Percentiles rank a stretch among this genome's conserved stretches.
These are phyloP conservation scores for Conger conger DNA, from an alignment of 2,113 vertebrate genomes.

Conservation along the genomic window DNA sequence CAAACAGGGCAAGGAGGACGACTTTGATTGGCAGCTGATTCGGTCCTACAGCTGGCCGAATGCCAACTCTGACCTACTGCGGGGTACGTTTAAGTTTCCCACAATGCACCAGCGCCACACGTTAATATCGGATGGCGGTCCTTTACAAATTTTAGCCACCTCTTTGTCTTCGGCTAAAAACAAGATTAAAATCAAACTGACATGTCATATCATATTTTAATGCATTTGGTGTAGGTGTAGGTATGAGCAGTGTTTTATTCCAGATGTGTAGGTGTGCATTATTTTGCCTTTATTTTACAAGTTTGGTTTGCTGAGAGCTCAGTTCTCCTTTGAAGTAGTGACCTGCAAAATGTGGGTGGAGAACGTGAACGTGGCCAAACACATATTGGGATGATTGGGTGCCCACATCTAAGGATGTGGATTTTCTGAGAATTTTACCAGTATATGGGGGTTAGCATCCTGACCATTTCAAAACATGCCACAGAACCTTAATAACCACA, in stretches of 20 bases:
- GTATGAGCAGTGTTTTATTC: not conserved
- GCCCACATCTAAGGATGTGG: not conserved
- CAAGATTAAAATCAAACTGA: not conserved
- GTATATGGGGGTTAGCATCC: not conserved
- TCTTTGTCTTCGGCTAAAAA: not conserved
- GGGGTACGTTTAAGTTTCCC: slow-evolving; percentile 69
- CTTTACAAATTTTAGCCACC: not conserved
- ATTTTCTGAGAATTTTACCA: not conserved
- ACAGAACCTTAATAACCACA: no score
- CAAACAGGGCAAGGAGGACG: slow-evolving; percentile 85
- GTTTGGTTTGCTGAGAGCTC: not conserved
- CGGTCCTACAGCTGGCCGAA: slow-evolving; percentile 76
- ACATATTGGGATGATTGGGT: not conserved
- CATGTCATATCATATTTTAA: not conserved
- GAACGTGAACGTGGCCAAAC: not conserved
- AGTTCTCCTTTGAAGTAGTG: not conserved
- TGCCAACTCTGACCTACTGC: slow-evolving; percentile 78
- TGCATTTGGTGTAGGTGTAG: not conserved
- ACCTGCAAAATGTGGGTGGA: not conserved
- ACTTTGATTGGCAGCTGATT: slow-evolving; percentile 91
- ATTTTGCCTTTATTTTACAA: not conserved
- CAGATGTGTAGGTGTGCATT: not conserved
- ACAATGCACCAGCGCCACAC: slow-evolving; percentile 1
- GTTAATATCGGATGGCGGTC: not conserved
- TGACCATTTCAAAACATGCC: no score